Conservation (phyloP, 2,113 vertebrate genomes). For the Lates calcarifer region DNA sequence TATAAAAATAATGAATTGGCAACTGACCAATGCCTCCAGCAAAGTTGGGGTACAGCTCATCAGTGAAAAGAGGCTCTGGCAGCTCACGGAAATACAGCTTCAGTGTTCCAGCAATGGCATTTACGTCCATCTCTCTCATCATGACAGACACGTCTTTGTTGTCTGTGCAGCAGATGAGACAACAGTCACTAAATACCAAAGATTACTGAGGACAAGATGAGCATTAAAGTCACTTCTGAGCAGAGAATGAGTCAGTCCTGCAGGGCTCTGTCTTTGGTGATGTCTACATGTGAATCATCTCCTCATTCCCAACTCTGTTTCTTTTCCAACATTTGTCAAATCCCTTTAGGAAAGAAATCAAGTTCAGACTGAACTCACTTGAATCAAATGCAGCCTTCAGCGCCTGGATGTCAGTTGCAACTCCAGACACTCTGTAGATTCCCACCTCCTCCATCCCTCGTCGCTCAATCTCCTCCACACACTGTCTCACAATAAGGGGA, state of each 20-base stretch:
- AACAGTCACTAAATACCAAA: constrained; percentile 7
- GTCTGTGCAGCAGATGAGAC: constrained; percentile 81
- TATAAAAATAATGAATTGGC: background rate
- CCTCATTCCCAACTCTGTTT: background rate
- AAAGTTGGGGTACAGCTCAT: constrained; percentile 96
- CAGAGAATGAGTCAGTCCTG: background rate
- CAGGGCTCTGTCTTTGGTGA: background rate
- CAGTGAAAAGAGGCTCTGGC: constrained; percentile 96
- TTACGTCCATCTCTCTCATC: constrained; percentile 99
- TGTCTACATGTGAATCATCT: background rate
- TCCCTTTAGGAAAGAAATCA: background rate
- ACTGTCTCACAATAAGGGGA: constrained; percentile 97
- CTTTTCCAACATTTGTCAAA: background rate
- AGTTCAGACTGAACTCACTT: constrained; percentile 87
- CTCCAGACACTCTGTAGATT: constrained; percentile 97
- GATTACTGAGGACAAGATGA: background rate
- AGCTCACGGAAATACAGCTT: constrained; percentile 98
- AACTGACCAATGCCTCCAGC: constrained; percentile 94
- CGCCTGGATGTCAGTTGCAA: constrained; percentile 97
- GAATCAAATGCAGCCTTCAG: constrained; percentile 96
- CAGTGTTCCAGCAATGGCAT: constrained; percentile 95
- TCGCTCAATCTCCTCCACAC: constrained; percentile 97
- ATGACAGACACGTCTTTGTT: constrained; percentile 96
- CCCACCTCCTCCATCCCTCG: constrained; percentile 98
- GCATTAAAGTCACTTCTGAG: background rate